Base-by-base conservation (phyloP, 2,797 vertebrate species). In the Sebastes goodei region DNA sequence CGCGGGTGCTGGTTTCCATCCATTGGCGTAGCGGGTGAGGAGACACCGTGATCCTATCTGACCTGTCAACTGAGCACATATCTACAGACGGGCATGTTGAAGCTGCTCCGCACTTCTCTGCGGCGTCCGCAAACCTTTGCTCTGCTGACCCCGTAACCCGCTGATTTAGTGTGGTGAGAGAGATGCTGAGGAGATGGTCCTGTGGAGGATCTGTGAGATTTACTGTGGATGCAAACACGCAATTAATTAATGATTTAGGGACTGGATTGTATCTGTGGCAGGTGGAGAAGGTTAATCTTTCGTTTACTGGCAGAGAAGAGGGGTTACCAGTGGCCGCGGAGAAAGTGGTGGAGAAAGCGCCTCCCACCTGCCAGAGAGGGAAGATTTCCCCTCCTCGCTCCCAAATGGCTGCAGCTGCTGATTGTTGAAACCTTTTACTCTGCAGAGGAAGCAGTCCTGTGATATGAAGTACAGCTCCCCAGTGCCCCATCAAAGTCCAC, bases 391-490 rank as follows among this genome's bases (percentile, higher is more conserved):
- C 21, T 56, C 49, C 67, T 74, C 76, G 81, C 78, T 86, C 88
- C 89, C 88, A 84, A 89, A 91, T 81, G 85, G 90, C 89, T 89
- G 89, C 90, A 87, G 90, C 86, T 86, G 90, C 93, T 92, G 92
- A 95, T 93, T 91, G 92, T 93, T 88, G 85, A 89, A 92, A 91
- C 82, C 86, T 91, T 92, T 93, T 88, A 84, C 89, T 93, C 89
- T 91, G 88, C 91, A 90, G 90, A 91, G 89, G 93, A 94, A 93
- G 92, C 93, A 88, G 89, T 88, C 86, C 84, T 90, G 91, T 92
- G 91, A 93, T 94, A 93, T 95, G 94, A 95, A 90, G 92, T 92
- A 94, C 90, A 81, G 94, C 92, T 95, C 94, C 94, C 95, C 80
- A 82, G 91, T 91, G 94, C 83, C 93, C 91, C 94, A 93, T 95